Conservation (phyloP, 1,140 invertebrate genomes). For the Bacillus rossius region DNA sequence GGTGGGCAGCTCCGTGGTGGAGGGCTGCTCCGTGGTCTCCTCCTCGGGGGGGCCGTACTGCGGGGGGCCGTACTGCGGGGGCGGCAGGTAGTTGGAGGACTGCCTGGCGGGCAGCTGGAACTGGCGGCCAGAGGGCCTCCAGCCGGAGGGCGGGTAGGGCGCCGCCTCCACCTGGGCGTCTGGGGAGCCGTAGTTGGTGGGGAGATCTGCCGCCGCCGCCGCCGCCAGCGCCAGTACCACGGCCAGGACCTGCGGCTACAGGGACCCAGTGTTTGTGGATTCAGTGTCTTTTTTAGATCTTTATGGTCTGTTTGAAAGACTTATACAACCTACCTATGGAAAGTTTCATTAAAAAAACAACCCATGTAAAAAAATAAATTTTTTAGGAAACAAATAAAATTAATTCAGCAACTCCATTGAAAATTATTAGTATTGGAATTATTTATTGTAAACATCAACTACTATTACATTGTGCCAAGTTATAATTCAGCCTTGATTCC, state of each 20-base stretch:
- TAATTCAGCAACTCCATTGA: no score
- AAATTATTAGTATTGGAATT: no score
- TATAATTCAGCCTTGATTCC: no score
- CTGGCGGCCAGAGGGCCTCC: slow-evolving; percentile 15
- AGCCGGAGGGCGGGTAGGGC: slow-evolving; percentile 8
- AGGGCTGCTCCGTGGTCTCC: background rate
- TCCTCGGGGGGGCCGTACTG: background rate
- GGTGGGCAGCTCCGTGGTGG: slow-evolving; percentile 5
- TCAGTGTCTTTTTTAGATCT: no score
- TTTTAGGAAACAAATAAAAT: no score
- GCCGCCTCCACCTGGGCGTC: background rate
- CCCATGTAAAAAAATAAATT: no score
- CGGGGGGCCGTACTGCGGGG: background rate
- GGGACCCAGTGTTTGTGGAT: no score
- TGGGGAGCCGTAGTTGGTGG: background rate
- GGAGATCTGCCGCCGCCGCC: background rate
- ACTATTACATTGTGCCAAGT: no score
- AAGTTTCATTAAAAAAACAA: no score
- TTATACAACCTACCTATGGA: no score
- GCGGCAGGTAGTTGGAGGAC: slow-evolving; percentile 3
- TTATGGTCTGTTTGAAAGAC: no score
- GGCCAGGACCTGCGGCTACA: background rate
- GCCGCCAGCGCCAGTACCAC: background rate
- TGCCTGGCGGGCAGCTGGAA: slow-evolving; percentile 7
- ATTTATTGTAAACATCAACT: no score